These are phyloP conservation scores for human (Homo sapiens) DNA, from an alignment of 2,113 vertebrate species.

Conservation along the genomic window DNA sequence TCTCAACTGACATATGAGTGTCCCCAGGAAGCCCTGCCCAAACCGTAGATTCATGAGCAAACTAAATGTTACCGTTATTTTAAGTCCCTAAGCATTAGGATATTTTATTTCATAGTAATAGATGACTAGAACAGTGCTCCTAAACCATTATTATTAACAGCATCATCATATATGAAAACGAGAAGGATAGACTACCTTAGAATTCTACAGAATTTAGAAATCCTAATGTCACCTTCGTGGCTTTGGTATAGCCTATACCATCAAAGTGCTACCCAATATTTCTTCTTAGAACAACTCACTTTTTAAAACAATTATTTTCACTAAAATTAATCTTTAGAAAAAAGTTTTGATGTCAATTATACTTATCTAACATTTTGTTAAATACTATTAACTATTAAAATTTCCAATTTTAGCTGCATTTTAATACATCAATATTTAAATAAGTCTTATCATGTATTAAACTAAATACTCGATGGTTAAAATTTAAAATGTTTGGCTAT, in stretches of 20 bases:
- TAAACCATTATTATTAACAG: not conserved
- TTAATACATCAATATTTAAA: not conserved
- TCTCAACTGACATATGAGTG: not conserved
- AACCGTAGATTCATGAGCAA: not conserved
- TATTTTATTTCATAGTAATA: not conserved
- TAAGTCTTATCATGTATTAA: not conserved
- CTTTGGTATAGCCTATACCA: not conserved
- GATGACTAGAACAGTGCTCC: not conserved
- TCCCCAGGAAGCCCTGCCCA: not conserved
- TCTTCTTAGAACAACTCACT: not conserved
- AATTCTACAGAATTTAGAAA: slow-evolving; percentile 11
- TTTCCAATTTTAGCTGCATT: not conserved
- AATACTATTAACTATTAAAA: not conserved
- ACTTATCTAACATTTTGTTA: not conserved
- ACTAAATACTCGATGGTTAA: not conserved
- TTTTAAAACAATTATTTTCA: not conserved
- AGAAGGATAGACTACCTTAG: too few species aligned
- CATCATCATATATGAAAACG: not conserved
- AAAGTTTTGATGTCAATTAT: not conserved
- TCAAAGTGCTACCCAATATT: not conserved
- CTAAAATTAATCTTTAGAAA: not conserved
- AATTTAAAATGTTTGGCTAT: not conserved
- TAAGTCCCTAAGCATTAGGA: not conserved
- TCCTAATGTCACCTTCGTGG: not conserved
- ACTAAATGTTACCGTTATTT: not conserved